phyloP scores from a whole-genome alignment of 2,113 vertebrate species.

The Dicerorhinus sumatrensis region DNA sequence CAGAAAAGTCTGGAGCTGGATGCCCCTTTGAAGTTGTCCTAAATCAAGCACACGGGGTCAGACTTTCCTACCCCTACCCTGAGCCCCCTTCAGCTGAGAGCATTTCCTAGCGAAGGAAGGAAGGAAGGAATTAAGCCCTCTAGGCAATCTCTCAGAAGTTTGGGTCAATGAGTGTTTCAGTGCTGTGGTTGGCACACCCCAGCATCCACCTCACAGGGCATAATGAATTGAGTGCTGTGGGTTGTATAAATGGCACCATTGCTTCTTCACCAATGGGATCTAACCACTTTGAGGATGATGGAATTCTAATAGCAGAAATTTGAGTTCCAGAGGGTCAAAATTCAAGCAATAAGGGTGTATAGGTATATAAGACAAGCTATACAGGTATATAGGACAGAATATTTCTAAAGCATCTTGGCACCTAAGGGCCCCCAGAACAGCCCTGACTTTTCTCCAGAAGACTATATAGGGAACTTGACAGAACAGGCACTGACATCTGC shows the following conservation, averaged over 20 bases:
- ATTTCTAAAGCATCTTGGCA: slow-evolving; percentile 20
- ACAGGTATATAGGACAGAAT: background rate
- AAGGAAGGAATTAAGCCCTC: background rate
- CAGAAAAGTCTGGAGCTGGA: background rate
- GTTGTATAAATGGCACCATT: background rate
- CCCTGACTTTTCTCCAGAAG: background rate
- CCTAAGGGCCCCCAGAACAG: background rate
- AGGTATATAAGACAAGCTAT: background rate
- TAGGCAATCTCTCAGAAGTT: background rate
- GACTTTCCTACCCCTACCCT: background rate
- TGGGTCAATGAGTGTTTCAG: background rate
- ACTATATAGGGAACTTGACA: background rate
- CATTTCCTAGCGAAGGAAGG: background rate
- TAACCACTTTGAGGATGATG: background rate
- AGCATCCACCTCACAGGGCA: background rate
- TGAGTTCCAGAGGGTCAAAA: background rate
- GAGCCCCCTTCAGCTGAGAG: background rate
- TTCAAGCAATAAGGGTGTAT: background rate
- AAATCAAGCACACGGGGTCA: background rate
- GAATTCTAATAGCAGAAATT: background rate
- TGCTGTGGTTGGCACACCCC: background rate
- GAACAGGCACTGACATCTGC: background rate
- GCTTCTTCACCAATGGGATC: background rate
- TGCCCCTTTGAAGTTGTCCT: background rate
- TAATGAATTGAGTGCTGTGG: background rate